These are phyloP conservation scores for Mantis religiosa DNA, from an alignment of 2,888 invertebrate genomes.

Conservation along the genomic window DNA sequence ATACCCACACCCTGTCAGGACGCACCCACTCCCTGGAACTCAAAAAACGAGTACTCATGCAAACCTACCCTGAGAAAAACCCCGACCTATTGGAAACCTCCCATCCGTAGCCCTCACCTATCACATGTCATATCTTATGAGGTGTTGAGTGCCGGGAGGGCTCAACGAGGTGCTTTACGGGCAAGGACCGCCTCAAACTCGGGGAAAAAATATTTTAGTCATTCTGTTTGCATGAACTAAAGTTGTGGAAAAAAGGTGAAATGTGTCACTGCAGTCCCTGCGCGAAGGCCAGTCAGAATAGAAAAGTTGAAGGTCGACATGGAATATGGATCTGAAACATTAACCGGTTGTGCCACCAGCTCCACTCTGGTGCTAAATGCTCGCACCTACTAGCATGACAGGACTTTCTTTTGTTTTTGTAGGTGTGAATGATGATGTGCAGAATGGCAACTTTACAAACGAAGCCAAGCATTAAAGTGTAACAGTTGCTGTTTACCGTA, in stretches of 20 bases:
- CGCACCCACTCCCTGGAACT: too few relatives aligned
- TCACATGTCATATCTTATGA: too few relatives aligned
- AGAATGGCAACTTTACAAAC: background rate
- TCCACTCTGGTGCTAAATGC: background rate
- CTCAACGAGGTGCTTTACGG: too few relatives aligned
- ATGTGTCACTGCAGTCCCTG: background rate
- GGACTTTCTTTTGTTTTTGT: background rate
- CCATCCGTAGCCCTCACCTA: too few relatives aligned
- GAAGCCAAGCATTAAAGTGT: background rate
- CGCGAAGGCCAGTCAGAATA: background rate
- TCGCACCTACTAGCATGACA: background rate
- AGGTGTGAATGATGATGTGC: background rate
- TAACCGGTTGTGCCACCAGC: background rate
- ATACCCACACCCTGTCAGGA: too few relatives aligned
- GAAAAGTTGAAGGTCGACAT: background rate
- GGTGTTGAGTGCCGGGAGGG: too few relatives aligned
- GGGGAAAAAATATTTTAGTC: too few relatives aligned
- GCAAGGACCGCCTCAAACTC: too few relatives aligned
- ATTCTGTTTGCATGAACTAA: background rate
- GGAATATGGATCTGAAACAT: background rate
- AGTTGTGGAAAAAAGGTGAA: background rate
- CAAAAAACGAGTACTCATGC: too few relatives aligned
- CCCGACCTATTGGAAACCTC: too few relatives aligned
- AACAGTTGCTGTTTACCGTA: background rate
- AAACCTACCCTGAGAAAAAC: too few relatives aligned